A percentile compares a stretch with the other conserved stretches of the same genome.
Evolutionary conservation across 2,113 vertebrate genomes (phyloP).

Genomic region (Cyprinodon brontotheroides): DNA sequence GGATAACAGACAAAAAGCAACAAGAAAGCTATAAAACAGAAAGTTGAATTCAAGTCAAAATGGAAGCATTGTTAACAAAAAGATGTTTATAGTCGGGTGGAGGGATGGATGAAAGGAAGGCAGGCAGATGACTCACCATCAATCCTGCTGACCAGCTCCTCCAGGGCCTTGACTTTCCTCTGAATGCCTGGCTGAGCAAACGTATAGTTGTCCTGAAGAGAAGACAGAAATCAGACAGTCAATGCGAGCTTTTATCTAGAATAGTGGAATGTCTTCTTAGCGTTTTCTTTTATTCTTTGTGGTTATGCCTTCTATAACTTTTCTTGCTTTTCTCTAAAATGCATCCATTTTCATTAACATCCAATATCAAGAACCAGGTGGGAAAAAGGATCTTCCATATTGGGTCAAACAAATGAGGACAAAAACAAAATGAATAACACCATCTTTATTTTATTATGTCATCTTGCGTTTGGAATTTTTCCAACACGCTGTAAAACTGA

Average conservation of each 20-base stretch:
- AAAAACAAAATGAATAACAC: conserved; percentile 1
- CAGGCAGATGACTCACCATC: conserved; percentile 85
- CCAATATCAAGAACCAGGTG: background rate
- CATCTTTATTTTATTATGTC: background rate
- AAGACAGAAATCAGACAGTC: conserved; percentile 17
- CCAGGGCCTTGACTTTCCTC: conserved; percentile 93
- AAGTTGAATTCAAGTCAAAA: conserved; percentile 24
- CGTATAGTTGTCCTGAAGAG: conserved; percentile 93
- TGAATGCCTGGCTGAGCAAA: conserved; percentile 98
- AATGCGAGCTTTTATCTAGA: conserved; percentile 3
- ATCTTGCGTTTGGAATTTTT: conserved; percentile 24
- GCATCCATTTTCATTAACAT: background rate
- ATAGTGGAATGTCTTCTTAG: background rate
- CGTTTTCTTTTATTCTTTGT: conserved; percentile 2
- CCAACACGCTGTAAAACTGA: conserved; percentile 33
- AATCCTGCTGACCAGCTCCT: conserved; percentile 95
- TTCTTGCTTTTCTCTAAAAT: background rate
- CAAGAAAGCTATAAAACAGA: background rate
- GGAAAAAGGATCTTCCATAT: background rate
- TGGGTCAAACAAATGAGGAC: background rate
- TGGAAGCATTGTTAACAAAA: conserved; percentile 25
- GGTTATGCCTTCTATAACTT: background rate
- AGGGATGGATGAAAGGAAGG: conserved; percentile 34
- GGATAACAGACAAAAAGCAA: background rate
- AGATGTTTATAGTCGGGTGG: conserved; percentile 22